phyloP scores from a whole-genome alignment of 2,797 vertebrate species.

The Erethizon dorsatum region DNA sequence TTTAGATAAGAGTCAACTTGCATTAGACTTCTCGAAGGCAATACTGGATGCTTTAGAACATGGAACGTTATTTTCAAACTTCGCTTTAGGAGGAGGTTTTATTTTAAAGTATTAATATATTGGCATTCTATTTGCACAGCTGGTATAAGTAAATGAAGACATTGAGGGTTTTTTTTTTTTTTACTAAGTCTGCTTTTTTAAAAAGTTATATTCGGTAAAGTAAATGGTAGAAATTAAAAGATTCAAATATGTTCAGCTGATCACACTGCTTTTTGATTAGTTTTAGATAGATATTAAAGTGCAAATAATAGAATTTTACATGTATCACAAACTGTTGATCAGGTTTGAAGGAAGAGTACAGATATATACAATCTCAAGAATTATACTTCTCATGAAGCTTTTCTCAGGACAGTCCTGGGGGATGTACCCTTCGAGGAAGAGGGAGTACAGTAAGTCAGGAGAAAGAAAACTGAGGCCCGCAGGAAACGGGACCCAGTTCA shows the following conservation, averaged over 20 bases:
- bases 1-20: neutral
- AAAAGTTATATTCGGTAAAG: neutral
- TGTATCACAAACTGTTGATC: neutral
- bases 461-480: neutral
- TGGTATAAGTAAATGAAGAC: neutral
- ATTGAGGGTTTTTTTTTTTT: neutral
- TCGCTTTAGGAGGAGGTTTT: neutral
- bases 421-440: neutral
- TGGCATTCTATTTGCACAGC: neutral
- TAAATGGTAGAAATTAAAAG: neutral
- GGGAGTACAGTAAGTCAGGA: neutral
- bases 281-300: neutral
- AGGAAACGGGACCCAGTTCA: neutral
- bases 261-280: constrained; percentile 2
- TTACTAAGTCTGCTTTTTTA: neutral
- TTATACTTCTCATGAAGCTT: neutral
- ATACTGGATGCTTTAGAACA: neutral
- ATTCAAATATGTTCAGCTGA: neutral
- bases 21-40: neutral
- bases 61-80: neutral
- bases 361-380: neutral
- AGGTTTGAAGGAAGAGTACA: neutral
- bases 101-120: neutral
- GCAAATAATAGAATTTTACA: neutral
- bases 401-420: neutral